phyloP scores from a whole-genome alignment of 2,888 invertebrate genomes.

The Fabriciana adippe region DNA sequence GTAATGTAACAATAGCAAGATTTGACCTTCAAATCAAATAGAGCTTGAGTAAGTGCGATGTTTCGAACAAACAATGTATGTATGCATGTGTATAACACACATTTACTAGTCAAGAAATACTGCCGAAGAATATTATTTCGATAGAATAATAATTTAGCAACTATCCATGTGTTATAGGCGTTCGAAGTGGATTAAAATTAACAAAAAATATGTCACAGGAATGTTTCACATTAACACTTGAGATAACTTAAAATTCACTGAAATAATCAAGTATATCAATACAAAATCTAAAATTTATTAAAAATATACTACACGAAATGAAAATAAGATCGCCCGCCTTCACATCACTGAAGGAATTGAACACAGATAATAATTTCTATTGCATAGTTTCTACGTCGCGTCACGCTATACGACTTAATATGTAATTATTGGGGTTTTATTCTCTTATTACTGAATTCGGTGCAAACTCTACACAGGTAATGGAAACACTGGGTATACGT shows the following conservation, averaged over 20 bases:
- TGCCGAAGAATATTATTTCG: neutral
- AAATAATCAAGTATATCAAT: neutral
- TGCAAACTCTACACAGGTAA: constrained; percentile 58
- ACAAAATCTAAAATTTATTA: constrained; percentile 7
- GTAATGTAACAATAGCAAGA: constrained; percentile 57
- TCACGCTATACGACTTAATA: constrained; percentile 39
- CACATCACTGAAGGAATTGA: constrained; percentile 36
- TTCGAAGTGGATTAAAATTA: neutral
- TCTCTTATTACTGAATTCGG: constrained; percentile 36
- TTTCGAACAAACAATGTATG: constrained; percentile 51
- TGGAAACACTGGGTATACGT: constrained; percentile 60
- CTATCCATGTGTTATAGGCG: neutral
- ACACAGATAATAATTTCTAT: constrained; percentile 44
- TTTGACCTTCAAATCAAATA: constrained; percentile 61
- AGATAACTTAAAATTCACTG: neutral
- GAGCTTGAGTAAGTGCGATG: constrained; percentile 49
- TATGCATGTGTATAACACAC: constrained; percentile 12
- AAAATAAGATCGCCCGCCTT: constrained; percentile 36
- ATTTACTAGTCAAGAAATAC: constrained; percentile 3
- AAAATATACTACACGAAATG: constrained; percentile 20
- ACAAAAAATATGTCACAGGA: neutral
- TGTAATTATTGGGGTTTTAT: constrained; percentile 35
- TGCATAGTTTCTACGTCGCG: constrained; percentile 40
- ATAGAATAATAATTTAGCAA: constrained; percentile 6
- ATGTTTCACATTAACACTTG: neutral